Conservation (phyloP, 2,888 invertebrate species). For the Microctonus brassicae region DNA sequence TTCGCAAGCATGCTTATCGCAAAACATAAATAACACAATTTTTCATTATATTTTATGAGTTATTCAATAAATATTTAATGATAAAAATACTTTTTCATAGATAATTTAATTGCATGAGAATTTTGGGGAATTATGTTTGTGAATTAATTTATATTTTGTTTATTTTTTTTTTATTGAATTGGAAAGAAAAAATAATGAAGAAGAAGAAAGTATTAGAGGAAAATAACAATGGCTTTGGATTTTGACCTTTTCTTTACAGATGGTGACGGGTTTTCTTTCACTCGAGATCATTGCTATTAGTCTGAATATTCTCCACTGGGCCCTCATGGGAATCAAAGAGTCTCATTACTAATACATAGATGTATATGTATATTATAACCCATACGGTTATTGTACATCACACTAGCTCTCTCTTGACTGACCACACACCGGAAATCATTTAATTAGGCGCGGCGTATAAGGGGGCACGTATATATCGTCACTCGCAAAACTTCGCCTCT, state of each 20-base stretch:
- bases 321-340: not conserved
- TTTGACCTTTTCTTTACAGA: slow-evolving; percentile 64
- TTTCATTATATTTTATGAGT: too few species aligned
- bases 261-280: slow-evolving; percentile 63
- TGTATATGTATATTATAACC: not conserved
- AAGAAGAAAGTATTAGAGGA: slow-evolving; percentile 22
- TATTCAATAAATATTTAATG: too few species aligned
- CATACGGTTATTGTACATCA: not conserved
- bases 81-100: too few species aligned
- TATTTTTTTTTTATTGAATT: too few species aligned
- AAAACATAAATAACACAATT: too few species aligned
- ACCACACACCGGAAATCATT: slow-evolving; percentile 42
- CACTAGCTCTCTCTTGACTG: slow-evolving; percentile 30
- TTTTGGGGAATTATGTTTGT: too few species aligned
- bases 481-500: slow-evolving; percentile 13
- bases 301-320: not conserved
- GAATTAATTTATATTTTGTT: too few species aligned
- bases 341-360: slow-evolving; percentile 6
- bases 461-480: slow-evolving; percentile 20
- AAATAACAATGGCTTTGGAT: slow-evolving; percentile 55
- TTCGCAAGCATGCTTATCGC: not conserved
- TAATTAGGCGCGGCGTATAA: slow-evolving; percentile 44
- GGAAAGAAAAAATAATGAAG: not conserved
- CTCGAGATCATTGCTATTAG: slow-evolving; percentile 21
- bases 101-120: too few species aligned